phyloP scores from a whole-genome alignment of 2,797 vertebrate species.

The Melanotaenia boesemani region DNA sequence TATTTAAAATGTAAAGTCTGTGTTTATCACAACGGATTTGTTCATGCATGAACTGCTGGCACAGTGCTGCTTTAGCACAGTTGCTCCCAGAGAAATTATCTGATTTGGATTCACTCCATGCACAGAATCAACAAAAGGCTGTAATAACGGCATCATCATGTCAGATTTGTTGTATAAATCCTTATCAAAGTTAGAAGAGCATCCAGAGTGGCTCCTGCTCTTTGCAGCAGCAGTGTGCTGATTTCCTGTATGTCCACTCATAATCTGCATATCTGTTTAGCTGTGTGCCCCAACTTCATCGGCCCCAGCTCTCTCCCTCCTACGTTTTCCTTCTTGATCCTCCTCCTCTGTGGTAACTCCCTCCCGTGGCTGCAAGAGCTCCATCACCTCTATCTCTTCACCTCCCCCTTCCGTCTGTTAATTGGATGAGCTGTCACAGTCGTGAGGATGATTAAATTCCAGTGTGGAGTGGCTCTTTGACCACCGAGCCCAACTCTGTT shows the following conservation, averaged over 20 bases:
- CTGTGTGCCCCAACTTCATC: constrained; percentile 3
- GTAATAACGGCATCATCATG: background rate
- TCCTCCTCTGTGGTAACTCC: constrained; percentile 24
- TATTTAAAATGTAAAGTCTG: too few relatives aligned
- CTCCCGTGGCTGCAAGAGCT: constrained; percentile 37
- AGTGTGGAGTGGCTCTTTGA: constrained; percentile 39
- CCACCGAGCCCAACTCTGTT: constrained; percentile 7
- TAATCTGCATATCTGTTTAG: constrained; percentile 26
- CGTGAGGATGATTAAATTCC: constrained; percentile 65
- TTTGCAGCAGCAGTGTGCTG: constrained; percentile 2
- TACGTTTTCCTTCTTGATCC: constrained; percentile 15
- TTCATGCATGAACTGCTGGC: constrained; percentile 37
- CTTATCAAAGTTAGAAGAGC: too few relatives aligned
- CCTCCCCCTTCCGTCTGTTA: constrained; percentile 62
- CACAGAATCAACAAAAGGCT: constrained; percentile 11
- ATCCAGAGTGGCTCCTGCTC: too few relatives aligned
- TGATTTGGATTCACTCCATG: constrained; percentile 42
- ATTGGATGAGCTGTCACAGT: constrained; percentile 72
- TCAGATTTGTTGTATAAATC: too few relatives aligned
- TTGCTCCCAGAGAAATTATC: constrained; percentile 20
- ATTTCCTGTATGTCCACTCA: background rate
- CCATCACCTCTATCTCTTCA: constrained; percentile 43
- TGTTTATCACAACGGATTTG: background rate
- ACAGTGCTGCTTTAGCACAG: constrained; percentile 12
- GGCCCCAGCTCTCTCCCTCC: constrained; percentile 26